Base-by-base conservation (phyloP, 2,113 vertebrate species). In the Cephalopterus ornatus region DNA sequence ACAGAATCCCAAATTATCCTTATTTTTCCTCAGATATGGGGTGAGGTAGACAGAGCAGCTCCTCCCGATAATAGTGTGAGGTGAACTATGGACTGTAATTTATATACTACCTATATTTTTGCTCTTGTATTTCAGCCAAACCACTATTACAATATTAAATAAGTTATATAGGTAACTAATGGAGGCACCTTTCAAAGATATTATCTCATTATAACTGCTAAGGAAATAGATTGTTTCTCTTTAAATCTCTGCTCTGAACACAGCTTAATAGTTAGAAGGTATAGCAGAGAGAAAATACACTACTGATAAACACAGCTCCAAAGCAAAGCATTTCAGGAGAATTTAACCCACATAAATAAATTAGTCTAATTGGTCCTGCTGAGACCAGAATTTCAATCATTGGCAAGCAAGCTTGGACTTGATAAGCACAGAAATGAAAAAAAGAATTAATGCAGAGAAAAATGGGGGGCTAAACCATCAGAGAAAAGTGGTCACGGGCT, bases 311-410 rank as follows among this genome's bases (percentile, higher is more conserved):
- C 35, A 62, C 26, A 68, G 75, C 35, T 92, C 44, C 79, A 87
- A 88, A 95, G 67, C 30, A 61, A 95, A 93, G 55, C 63, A 83
- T 71, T 89, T 80, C 39, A 70, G 68, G 70, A 89, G 33, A 80
- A 85, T 49, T 75, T 90, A 91, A 85, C 46, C 26, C 28, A 81
- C 71, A 86, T 58, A 87, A 94, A 72, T 83, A 92, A 94, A 89
- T 94, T 92, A 81, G 52, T 39, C n/a, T 89, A 88, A 88, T 53
- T 95, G 49, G 65, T 67, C 70, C 35, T 87, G 70, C 53, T 84
- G 30, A 82, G 75, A 76, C 39, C 66, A 88, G 70, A 72, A 85
- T 79, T 93, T 94, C 76, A 82, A 44, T 85, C 71, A 72, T 11
- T 59, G 63, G 39, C 56, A 93, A 82, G 37, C 9, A 90, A 95